phyloP scores from a whole-genome alignment of 2,113 vertebrate species.

The Cheilinus undulatus region DNA sequence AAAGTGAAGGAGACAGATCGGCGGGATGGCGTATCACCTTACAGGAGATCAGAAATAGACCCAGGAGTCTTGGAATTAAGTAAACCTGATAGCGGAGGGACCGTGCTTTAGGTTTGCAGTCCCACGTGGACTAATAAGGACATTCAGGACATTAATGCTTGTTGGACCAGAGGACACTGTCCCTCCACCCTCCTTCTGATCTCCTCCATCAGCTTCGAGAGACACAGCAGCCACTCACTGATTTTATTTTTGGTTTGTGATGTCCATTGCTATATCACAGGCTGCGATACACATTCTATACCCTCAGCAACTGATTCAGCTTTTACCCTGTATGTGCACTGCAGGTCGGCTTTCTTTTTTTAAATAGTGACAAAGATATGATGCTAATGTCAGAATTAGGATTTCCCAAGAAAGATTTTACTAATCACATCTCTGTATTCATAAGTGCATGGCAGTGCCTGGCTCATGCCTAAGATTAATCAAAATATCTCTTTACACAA shows the following conservation, averaged over 20 bases:
- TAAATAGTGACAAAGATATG: constrained; percentile 9
- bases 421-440: background rate
- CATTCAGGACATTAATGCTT: constrained; percentile 74
- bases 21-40: constrained; percentile 77
- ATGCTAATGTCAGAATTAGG: constrained; percentile 21
- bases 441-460: background rate
- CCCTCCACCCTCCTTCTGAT: constrained; percentile 53
- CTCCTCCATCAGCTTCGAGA: constrained; percentile 46
- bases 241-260: constrained; percentile 79
- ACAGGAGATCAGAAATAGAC: constrained; percentile 84
- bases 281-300: constrained; percentile 48
- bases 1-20: constrained; percentile 74
- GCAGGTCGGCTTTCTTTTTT: constrained; percentile 24
- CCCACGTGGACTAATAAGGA: constrained; percentile 87
- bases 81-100: constrained; percentile 82
- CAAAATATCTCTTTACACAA: constrained; percentile 25
- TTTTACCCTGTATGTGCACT: constrained; percentile 64
- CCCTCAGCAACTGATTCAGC: constrained; percentile 50
- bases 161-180: constrained; percentile 65
- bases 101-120: constrained; percentile 54
- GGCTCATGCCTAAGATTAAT: background rate
- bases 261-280: constrained; percentile 58
- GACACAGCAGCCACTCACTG: constrained; percentile 20
- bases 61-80: constrained; percentile 84
- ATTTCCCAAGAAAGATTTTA: constrained; percentile 8